Conservation (phyloP, 1,140 invertebrate species). For the Bactericera cockerelli region DNA sequence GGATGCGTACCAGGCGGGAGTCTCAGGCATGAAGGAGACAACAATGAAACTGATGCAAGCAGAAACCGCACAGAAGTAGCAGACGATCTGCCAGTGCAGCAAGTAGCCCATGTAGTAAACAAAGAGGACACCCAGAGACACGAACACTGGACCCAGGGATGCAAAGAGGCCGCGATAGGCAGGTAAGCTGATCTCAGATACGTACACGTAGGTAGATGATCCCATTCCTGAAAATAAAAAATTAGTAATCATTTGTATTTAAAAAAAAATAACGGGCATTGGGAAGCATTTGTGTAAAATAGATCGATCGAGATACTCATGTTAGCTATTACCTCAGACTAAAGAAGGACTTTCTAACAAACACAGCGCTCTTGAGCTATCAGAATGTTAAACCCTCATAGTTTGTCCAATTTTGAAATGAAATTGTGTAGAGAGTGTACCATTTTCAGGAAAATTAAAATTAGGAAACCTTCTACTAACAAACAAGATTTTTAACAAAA, state of each 20-base stretch:
- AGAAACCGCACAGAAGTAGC: slow-evolving; percentile 19
- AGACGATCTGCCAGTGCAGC: slow-evolving; percentile 27
- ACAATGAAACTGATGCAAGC: slow-evolving; percentile 28
- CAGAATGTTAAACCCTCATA: too few relatives aligned
- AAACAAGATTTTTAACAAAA: too few relatives aligned
- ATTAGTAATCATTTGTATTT: too few relatives aligned
- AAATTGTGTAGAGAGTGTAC: too few relatives aligned
- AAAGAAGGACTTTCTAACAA: too few relatives aligned
- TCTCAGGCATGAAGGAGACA: slow-evolving; percentile 50
- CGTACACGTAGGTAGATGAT: slow-evolving; percentile 27
- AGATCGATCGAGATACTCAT: not conserved
- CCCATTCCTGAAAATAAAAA: slow-evolving; percentile 25
- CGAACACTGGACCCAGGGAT: slow-evolving; percentile 32
- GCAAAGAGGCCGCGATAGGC: slow-evolving; percentile 26
- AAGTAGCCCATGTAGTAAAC: slow-evolving; percentile 34
- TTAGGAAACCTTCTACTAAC: too few relatives aligned
- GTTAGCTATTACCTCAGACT: not conserved
- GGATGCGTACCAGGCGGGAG: slow-evolving; percentile 42
- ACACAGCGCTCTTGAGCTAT: too few relatives aligned
- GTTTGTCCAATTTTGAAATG: too few relatives aligned
- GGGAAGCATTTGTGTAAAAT: not conserved
- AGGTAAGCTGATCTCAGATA: slow-evolving; percentile 26
- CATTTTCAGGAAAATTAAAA: too few relatives aligned
- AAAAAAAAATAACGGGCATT: too few relatives aligned
- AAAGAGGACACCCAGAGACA: slow-evolving; percentile 35